Evolutionary conservation across 2,113 vertebrate species (phyloP), one percentile per base, ranked within the genome.

Genomic region (Podarcis muralis): DNA sequence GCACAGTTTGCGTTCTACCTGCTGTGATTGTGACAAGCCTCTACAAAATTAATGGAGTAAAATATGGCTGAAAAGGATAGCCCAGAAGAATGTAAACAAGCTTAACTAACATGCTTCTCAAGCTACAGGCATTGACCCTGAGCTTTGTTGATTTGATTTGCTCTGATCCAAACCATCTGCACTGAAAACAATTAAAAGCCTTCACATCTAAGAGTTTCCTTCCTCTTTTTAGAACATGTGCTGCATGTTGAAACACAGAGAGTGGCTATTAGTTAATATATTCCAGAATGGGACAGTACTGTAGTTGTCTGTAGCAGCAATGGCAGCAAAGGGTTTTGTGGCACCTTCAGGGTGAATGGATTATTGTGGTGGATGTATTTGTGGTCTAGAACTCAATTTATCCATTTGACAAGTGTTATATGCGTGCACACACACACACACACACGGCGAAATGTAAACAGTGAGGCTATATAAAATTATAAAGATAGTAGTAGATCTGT

Each of bases 121-220:
- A 78, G 75, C 90, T 69, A 68, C 87, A 74, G 79, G 91, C 88
- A 72, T 88, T 94, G 96, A 95, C 96, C 95, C 95, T 93, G 93
- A 92, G 95, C 92, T 87, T 72, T 59, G 76, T 84, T 0, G 22
- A 96, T 91, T 88, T 5, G 22, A 96, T 91, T 88, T 5, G 27
- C 76, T n/a, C 86, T 96, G 96, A 97, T 92, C 92, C 91, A 96
- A 96, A 94, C 96, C 96, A 94, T 96, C 95, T 97, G 96, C 78
- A 79, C 0, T 1, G 86, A 89, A 87, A 95, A 95, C 96, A 96
- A 96, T 96, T 95, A 95, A 94, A 88, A 93, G 88, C 94, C 95
- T 94, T 96, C 94, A 96, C 95, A 96, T 95, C 84, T 40, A 87
- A 93, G 93, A 93, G 91, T 96, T 97, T 97, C 97, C 97, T 97